These are phyloP conservation scores for Dicrurus megarhynchus DNA, from an alignment of 2,113 vertebrate genomes.

Conservation along the genomic window DNA sequence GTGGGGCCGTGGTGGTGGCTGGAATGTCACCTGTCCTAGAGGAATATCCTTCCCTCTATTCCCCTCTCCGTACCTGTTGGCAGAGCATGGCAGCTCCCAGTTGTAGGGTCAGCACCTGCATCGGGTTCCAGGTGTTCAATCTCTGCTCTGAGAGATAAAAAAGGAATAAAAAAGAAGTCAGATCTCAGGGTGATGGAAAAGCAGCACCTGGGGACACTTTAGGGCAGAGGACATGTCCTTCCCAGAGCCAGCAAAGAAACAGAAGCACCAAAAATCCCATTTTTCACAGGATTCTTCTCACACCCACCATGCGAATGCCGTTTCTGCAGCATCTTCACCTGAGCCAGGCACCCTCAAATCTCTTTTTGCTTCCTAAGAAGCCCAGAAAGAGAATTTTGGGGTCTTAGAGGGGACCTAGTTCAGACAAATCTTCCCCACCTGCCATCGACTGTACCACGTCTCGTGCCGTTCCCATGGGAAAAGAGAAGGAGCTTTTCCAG, in stretches of 20 bases:
- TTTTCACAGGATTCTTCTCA: background rate
- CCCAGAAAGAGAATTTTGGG: background rate
- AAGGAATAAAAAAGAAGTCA: background rate
- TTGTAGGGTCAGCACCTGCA: background rate
- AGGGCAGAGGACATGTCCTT: background rate
- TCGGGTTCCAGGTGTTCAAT: accelerated
- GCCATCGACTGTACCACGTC: background rate
- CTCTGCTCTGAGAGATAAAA: background rate
- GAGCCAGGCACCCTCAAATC: background rate
- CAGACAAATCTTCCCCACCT: background rate
- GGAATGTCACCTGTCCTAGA: background rate
- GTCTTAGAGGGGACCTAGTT: background rate
- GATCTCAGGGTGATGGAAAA: background rate
- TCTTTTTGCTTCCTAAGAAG: background rate
- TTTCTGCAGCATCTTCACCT: background rate
- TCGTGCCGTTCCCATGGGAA: background rate
- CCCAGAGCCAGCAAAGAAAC: background rate
- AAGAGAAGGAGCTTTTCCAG: background rate
- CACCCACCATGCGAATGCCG: accelerated
- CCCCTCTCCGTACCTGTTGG: background rate
- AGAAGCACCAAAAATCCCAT: background rate
- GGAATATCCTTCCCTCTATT: background rate
- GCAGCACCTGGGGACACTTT: background rate
- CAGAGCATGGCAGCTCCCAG: background rate
- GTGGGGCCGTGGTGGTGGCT: background rate